These are phyloP conservation scores for Eleutherodactylus coqui DNA, from an alignment of 2,797 vertebrate genomes.

Conservation along the genomic window DNA sequence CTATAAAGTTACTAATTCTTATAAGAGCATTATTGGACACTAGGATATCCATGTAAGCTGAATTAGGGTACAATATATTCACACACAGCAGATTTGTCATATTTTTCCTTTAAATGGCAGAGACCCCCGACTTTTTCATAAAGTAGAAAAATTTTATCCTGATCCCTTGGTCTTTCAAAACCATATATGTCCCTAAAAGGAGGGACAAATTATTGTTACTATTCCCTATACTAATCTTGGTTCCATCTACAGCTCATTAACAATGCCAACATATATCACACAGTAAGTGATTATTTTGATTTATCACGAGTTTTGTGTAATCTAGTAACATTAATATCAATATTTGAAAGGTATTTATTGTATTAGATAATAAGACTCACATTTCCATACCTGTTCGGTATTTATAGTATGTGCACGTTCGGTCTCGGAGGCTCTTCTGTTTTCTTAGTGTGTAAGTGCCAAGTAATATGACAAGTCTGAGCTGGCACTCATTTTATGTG, in stretches of 20 bases:
- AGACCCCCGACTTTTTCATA: too few species aligned
- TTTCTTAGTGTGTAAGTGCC: constrained; percentile 22
- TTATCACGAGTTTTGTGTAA: not conserved
- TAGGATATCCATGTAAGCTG: too few species aligned
- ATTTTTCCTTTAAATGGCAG: too few species aligned
- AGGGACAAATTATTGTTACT: not conserved
- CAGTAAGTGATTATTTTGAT: not conserved
- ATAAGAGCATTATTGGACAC: too few species aligned
- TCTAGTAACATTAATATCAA: not conserved
- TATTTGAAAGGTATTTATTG: not conserved
- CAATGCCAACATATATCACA: not conserved
- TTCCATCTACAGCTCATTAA: not conserved
- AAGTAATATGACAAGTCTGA: constrained; percentile 8
- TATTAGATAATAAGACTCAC: too few species aligned
- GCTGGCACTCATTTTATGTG: constrained; percentile 39
- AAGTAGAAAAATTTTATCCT: too few species aligned
- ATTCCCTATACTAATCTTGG: not conserved
- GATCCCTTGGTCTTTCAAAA: not conserved
- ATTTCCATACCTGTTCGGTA: not conserved
- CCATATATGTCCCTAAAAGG: not conserved
- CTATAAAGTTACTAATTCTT: too few species aligned
- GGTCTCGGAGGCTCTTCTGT: not conserved
- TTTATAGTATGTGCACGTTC: not conserved
- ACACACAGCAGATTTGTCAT: too few species aligned
- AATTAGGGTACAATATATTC: too few species aligned